A percentile compares a stretch with the other conserved stretches of the same genome.
phyloP scores from a whole-genome alignment of 2,888 invertebrate genomes.

The Azorinus chamasolen region DNA sequence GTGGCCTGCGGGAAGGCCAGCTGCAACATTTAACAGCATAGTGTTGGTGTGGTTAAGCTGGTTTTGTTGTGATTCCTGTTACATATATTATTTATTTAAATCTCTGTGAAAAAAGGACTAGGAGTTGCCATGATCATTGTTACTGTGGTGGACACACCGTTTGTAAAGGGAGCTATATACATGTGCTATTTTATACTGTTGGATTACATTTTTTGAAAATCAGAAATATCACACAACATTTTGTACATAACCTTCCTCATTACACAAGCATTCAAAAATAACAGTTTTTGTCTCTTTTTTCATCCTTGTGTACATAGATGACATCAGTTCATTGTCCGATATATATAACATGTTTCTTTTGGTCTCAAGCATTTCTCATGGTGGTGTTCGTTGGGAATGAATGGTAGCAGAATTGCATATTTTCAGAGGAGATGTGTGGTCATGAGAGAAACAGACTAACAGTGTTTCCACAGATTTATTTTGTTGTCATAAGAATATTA shows the following conservation, averaged over 20 bases:
- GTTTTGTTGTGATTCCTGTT: slow-evolving; percentile 45
- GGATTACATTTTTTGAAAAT: background rate
- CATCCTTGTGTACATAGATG: background rate
- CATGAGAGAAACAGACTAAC: no score
- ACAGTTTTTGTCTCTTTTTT: slow-evolving; percentile 5
- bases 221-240: slow-evolving; percentile 2
- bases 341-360: background rate
- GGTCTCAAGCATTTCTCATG: slow-evolving; percentile 3
- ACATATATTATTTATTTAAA: slow-evolving; percentile 57
- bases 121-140: slow-evolving; percentile 68
- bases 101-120: slow-evolving; percentile 47
- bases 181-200: slow-evolving; percentile 15
- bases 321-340: background rate
- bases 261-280: slow-evolving; percentile 52
- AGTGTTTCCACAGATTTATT: no score
- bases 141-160: no score
- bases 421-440: slow-evolving; percentile 25
- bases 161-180: slow-evolving; percentile 4
- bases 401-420: slow-evolving; percentile 60
- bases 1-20: slow-evolving; percentile 30
- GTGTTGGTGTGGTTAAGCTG: slow-evolving; percentile 7
- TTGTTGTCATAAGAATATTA: no score
- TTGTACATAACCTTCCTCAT: slow-evolving; percentile 18
- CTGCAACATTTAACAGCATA: background rate
- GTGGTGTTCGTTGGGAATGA: background rate